Evolutionary conservation across 2,113 vertebrate genomes (phyloP), one percentile per base, ranked within the genome.

Genomic region (Neotragus pygmaeus): DNA sequence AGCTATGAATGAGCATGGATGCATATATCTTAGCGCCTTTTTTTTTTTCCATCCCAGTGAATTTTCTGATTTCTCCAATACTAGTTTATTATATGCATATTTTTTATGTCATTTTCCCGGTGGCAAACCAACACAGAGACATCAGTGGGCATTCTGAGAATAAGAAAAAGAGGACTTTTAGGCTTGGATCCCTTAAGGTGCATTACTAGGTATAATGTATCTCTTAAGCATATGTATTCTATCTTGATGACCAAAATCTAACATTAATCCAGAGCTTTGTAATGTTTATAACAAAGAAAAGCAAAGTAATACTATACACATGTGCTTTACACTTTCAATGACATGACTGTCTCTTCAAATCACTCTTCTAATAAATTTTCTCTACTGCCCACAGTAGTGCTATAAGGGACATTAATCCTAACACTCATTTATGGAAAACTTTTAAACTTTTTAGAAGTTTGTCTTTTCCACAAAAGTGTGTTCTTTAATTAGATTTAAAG

Each of bases 401-500:
- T 51, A 4, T 45, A 55, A 39, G 25, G 33, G 23, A 91, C 21
- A 51, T 58, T 39, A 36, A 36, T 77, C 13, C 88, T 60, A 89
- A 73, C 43, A 88, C 28, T 73, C 90, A 36, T 88, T 94, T 51
- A 58, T 39, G 57, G 28, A 75, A 80, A 87, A 51, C 14, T 90
- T 90, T 93, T 30, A 62, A 62, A 84, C 36, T 90, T 90, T 86
- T 94, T 66, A 78, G 21, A 92, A 95, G 45, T 87, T 86, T 84
- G 45, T 39, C 66, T 88, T 90, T 87, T 55, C 75, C 12, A 51
- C 53, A 83, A 36, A 89, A 86, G 5, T 80, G 86, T 90, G 78
- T 92, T 90, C 49, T 90, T 96, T 95, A 88, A 33, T 80, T 92
- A 89, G 27, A 58, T 84, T 75, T 94, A 70, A 88, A 95, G 21